Conservation (phyloP, 2,797 vertebrate species). For the Fundulus diaphanus region DNA sequence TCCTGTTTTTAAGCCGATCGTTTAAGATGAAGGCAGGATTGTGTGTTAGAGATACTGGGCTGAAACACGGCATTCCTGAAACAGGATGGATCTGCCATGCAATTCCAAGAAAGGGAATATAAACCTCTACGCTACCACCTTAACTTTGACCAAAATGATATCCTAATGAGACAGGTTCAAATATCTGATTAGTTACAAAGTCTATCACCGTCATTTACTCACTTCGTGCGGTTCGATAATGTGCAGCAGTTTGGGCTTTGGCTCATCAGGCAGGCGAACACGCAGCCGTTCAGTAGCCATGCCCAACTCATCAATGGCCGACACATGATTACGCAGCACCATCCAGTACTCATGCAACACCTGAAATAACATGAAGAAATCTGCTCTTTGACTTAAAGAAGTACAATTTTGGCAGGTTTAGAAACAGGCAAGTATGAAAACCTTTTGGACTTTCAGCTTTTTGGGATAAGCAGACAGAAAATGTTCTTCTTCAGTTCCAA, state of each 20-base stretch:
- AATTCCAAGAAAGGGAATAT: too few species aligned
- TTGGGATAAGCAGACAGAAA: not conserved
- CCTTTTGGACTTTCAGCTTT: not conserved
- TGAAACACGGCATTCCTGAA: too few species aligned
- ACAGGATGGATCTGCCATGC: too few species aligned
- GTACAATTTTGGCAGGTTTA: not conserved
- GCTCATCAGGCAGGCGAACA: conserved; percentile 92
- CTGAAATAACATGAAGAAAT: conserved; percentile 63
- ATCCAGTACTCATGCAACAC: conserved; percentile 99
- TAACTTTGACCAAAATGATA: not conserved
- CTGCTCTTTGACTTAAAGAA: not conserved
- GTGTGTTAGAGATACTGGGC: too few species aligned
- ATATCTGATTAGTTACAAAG: accelerated
- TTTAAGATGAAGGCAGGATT: too few species aligned
- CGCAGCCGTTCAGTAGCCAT: conserved; percentile 97
- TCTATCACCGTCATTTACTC: conserved; percentile 11
- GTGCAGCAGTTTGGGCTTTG: conserved; percentile 94
- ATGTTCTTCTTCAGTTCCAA: not conserved
- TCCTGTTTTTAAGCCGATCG: too few species aligned
- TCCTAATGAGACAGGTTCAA: not conserved
- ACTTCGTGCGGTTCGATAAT: conserved; percentile 98
- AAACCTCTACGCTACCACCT: not conserved
- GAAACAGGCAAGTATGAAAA: not conserved
- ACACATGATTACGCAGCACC: conserved; percentile 95
- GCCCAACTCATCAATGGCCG: conserved; percentile 95